phyloP scores from a whole-genome alignment of 2,888 invertebrate species.

The Palloptera scutellata region DNA sequence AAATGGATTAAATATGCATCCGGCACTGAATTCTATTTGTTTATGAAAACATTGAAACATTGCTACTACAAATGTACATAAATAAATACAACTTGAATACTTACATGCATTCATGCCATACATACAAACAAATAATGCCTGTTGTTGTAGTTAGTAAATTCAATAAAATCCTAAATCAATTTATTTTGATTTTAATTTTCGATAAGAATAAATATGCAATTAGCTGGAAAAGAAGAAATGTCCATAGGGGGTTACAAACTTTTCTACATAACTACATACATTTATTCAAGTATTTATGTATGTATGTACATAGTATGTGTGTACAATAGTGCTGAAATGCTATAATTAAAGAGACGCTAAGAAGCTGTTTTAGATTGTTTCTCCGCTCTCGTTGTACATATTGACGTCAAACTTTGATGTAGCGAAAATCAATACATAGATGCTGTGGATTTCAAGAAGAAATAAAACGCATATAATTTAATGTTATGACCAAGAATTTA shows the following conservation, averaged over 20 bases:
- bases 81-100: too few relatives aligned
- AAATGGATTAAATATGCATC: neutral
- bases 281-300: neutral
- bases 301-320: neutral
- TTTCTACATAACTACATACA: neutral
- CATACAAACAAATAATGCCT: too few relatives aligned
- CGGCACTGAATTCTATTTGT: constrained; percentile 15
- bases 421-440: too few relatives aligned
- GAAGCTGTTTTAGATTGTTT: too few relatives aligned
- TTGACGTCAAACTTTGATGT: too few relatives aligned
- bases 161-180: constrained; percentile 25
- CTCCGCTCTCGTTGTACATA: too few relatives aligned
- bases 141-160: constrained; percentile 5
- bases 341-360: neutral
- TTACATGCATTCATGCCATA: too few relatives aligned
- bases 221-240: constrained; percentile 23
- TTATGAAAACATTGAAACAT: constrained; percentile 21
- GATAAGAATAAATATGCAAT: constrained; percentile 23
- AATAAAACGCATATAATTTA: too few relatives aligned
- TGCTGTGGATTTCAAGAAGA: too few relatives aligned
- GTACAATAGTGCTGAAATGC: neutral
- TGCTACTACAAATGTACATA: neutral
- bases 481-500: too few relatives aligned
- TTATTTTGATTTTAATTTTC: constrained; percentile 25
- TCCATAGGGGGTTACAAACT: constrained; percentile 5